These are phyloP conservation scores for Tachypleus tridentatus DNA, from an alignment of 1,140 invertebrate genomes.

Conservation along the genomic window DNA sequence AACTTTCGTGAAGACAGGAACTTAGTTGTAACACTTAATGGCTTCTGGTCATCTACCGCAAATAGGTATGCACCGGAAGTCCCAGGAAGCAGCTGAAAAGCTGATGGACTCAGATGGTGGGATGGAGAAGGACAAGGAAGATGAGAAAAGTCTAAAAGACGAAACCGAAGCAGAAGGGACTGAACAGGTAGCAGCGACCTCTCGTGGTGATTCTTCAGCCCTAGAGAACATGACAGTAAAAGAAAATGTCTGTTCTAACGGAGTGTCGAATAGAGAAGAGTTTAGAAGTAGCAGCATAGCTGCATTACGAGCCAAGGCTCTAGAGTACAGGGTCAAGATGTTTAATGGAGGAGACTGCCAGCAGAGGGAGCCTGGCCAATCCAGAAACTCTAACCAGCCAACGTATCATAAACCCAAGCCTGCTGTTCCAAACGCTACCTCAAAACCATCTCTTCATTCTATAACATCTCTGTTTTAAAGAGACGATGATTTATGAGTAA, in stretches of 20 bases:
- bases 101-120: constrained; percentile 50
- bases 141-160: too few relatives aligned
- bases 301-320: constrained; percentile 78
- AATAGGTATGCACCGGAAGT: constrained; percentile 97
- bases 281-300: constrained; percentile 80
- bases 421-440: too few relatives aligned
- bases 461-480: too few relatives aligned
- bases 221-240: constrained; percentile 22
- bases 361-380: too few relatives aligned
- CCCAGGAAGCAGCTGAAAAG: constrained; percentile 88
- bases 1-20: too few relatives aligned
- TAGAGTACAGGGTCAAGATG: constrained; percentile 78
- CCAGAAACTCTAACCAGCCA: too few relatives aligned
- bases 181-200: constrained; percentile 1
- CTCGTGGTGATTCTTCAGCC: constrained; percentile 19
- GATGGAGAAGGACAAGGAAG: constrained; percentile 4
- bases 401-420: too few relatives aligned
- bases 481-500: too few relatives aligned
- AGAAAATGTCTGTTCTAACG: constrained; percentile 23
- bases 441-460: too few relatives aligned
- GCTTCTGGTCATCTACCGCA: background rate
- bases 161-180: too few relatives aligned
- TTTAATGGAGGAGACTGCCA: constrained; percentile 33
- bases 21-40: too few relatives aligned
- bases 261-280: constrained; percentile 46